phyloP scores from a whole-genome alignment of 92 coral and sea anemone species.

The Desmophyllum pertusum region DNA sequence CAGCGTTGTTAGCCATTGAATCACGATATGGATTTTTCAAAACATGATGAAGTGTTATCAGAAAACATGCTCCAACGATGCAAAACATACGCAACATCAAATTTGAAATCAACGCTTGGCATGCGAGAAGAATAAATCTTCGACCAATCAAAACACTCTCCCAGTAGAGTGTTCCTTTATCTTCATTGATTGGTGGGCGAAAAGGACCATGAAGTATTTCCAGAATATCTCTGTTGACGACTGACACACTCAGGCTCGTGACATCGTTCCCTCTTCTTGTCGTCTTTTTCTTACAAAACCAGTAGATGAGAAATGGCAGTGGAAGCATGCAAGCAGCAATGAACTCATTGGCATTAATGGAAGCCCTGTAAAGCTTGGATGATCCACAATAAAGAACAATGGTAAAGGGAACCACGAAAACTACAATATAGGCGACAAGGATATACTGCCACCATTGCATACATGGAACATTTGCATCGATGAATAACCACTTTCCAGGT shows the following conservation, averaged over 20 bases:
- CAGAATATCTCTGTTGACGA: slow-evolving; percentile 34
- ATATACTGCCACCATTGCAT: slow-evolving; percentile 71
- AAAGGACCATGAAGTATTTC: slow-evolving; percentile 61
- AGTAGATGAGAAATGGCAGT: slow-evolving; percentile 60
- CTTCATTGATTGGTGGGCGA: slow-evolving; percentile 27
- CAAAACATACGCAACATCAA: slow-evolving; percentile 49
- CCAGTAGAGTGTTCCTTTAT: slow-evolving; percentile 58
- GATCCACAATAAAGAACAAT: slow-evolving; percentile 60
- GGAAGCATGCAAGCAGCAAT: slow-evolving; percentile 60
- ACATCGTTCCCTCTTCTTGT: not conserved
- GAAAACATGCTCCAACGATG: slow-evolving; percentile 36
- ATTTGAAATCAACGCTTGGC: slow-evolving; percentile 39
- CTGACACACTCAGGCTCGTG: not conserved
- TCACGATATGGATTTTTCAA: slow-evolving; percentile 43
- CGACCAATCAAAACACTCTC: slow-evolving; percentile 66
- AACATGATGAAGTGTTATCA: slow-evolving; percentile 33
- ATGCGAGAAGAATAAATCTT: slow-evolving; percentile 44
- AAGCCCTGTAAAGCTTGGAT: slow-evolving; percentile 34
- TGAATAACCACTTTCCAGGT: slow-evolving; percentile 34
- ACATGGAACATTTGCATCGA: slow-evolving; percentile 59
- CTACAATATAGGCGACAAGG: slow-evolving; percentile 37
- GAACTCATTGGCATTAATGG: slow-evolving; percentile 42
- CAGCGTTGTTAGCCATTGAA: slow-evolving; percentile 27
- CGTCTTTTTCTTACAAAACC: slow-evolving; percentile 7
- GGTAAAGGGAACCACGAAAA: slow-evolving; percentile 55